Percentiles rank a stretch among this genome's conserved stretches.
Evolutionary conservation across 2,888 invertebrate genomes (phyloP).

Genomic region (Agrypnus murinus): DNA sequence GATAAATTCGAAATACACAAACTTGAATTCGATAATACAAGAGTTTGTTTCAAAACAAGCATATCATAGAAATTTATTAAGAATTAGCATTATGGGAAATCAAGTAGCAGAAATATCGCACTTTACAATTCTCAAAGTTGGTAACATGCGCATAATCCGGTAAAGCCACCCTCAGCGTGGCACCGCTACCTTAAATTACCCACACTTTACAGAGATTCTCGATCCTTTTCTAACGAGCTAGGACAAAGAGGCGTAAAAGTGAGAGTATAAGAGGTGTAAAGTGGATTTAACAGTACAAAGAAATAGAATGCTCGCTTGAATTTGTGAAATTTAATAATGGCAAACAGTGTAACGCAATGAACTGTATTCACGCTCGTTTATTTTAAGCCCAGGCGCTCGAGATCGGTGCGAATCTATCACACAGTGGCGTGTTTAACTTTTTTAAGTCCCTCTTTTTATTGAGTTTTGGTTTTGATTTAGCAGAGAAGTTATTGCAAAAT

Average conservation of each 20-base stretch:
- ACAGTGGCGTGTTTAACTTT: constrained; percentile 45
- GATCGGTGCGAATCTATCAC: constrained; percentile 44
- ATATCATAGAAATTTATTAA: constrained; percentile 49
- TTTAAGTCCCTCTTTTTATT: constrained; percentile 21
- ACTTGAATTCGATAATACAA: constrained; percentile 10
- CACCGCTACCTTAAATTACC: constrained; percentile 24
- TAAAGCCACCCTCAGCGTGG: constrained; percentile 31
- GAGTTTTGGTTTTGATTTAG: constrained; percentile 30
- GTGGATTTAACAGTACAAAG: constrained; percentile 51
- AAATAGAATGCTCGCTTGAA: constrained; percentile 52
- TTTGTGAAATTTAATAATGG: constrained; percentile 60
- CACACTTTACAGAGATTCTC: constrained; percentile 3
- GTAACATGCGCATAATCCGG: constrained; percentile 38
- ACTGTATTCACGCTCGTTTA: constrained; percentile 59
- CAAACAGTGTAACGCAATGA: constrained; percentile 60
- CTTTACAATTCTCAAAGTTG: constrained; percentile 38
- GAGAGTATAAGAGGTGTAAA: constrained; percentile 48
- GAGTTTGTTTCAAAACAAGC: constrained; percentile 1
- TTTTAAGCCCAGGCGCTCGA: constrained; percentile 46
- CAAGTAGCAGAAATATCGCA: constrained; percentile 42
- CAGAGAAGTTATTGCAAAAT: constrained; percentile 11
- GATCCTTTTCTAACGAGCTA: constrained; percentile 28
- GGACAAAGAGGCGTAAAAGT: constrained; percentile 33
- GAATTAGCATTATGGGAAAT: constrained; percentile 49
- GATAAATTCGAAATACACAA: neutral